phyloP scores from a whole-genome alignment of 2,888 invertebrate species.

The Calliphora vomitoria region DNA sequence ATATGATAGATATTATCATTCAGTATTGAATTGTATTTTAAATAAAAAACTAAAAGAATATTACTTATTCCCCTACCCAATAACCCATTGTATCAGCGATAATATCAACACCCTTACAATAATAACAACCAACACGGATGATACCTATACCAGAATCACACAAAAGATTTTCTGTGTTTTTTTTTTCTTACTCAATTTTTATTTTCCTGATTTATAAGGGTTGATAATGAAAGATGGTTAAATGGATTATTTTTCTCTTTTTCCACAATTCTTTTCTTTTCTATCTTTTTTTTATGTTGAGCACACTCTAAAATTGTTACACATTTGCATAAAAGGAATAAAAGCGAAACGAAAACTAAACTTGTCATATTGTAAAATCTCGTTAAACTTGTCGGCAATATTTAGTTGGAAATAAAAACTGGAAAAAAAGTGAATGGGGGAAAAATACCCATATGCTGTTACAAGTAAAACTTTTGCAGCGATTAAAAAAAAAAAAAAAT shows the following conservation, averaged over 20 bases:
- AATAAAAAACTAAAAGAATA: background rate
- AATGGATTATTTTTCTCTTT: slow-evolving; percentile 59
- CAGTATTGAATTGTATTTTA: too few species aligned
- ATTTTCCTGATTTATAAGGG: slow-evolving; percentile 67
- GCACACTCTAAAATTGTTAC: slow-evolving; percentile 56
- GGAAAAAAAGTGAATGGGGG: background rate
- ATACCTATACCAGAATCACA: slow-evolving; percentile 6
- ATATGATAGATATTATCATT: too few species aligned
- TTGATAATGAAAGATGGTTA: slow-evolving; percentile 70
- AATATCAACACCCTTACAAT: slow-evolving; percentile 35
- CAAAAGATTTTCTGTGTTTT: slow-evolving; percentile 20
- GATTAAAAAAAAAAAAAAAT: slow-evolving; percentile 54
- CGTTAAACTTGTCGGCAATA: slow-evolving; percentile 71
- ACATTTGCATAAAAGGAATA: slow-evolving; percentile 69
- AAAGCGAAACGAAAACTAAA: slow-evolving; percentile 57
- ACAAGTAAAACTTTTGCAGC: slow-evolving; percentile 63
- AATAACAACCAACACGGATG: background rate
- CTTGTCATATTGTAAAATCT: slow-evolving; percentile 67
- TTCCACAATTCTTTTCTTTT: background rate
- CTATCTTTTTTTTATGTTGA: background rate
- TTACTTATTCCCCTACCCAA: slow-evolving; percentile 1
- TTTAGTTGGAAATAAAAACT: slow-evolving; percentile 12
- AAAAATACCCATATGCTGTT: slow-evolving; percentile 54
- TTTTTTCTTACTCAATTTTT: slow-evolving; percentile 12
- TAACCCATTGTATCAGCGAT: background rate